Evolutionary conservation across 2,888 invertebrate species (phyloP).

Genomic region (Nezara viridula): DNA sequence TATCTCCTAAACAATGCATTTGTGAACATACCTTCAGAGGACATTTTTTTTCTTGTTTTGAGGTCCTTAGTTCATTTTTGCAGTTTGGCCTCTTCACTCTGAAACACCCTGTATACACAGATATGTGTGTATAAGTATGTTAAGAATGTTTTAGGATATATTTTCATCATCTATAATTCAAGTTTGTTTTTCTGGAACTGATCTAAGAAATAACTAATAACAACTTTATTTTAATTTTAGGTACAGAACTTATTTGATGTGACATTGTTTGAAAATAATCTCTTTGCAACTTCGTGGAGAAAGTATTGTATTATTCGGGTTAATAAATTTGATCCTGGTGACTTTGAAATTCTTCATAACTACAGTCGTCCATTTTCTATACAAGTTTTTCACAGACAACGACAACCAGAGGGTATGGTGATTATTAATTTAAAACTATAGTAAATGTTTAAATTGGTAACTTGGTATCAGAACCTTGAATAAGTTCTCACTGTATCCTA

Average conservation of each 20-base stretch:
- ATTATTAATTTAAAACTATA: neutral
- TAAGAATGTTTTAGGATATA: neutral
- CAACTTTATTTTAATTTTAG: conserved; percentile 68
- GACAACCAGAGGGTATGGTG: conserved; percentile 78
- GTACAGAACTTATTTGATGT: conserved; percentile 79
- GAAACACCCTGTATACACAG: no score
- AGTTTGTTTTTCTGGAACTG: neutral
- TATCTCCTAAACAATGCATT: no score
- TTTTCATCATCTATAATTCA: conserved; percentile 33
- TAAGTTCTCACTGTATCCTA: no score
- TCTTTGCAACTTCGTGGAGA: conserved; percentile 82
- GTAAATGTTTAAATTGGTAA: neutral
- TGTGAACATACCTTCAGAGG: no score
- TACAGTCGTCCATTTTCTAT: conserved; percentile 76
- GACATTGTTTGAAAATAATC: conserved; percentile 79
- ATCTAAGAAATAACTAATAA: neutral
- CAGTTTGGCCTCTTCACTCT: no score
- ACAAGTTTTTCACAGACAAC: conserved; percentile 81
- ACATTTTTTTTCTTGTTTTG: no score
- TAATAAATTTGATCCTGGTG: conserved; percentile 73
- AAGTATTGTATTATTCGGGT: conserved; percentile 76
- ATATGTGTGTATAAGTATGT: no score
- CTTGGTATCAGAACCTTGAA: no score
- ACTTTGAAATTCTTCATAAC: conserved; percentile 71
- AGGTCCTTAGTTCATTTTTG: no score